Percentiles rank a stretch among this genome's conserved stretches.
Evolutionary conservation across 2,797 vertebrate genomes (phyloP).

Genomic region (Enteromius anoplus): DNA sequence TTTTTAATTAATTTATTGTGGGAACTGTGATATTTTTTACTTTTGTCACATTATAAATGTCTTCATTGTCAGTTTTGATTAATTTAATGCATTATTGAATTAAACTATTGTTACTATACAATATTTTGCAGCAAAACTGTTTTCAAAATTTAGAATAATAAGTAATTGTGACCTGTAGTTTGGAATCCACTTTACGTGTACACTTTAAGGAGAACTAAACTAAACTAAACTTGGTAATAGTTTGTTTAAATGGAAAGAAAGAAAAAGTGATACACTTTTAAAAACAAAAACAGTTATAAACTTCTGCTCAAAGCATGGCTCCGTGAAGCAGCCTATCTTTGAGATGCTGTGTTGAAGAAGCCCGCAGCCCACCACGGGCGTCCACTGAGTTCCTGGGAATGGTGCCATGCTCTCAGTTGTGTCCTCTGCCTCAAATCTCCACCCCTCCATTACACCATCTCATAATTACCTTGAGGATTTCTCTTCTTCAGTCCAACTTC

Average conservation of each 20-base stretch:
- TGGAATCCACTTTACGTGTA: neutral
- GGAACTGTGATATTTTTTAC: neutral
- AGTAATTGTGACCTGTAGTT: neutral
- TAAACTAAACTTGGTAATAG: neutral
- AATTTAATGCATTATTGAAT: neutral
- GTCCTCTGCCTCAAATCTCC: conserved; percentile 40
- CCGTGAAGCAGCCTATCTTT: neutral
- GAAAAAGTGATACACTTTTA: neutral
- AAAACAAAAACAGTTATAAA: neutral
- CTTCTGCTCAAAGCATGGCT: conserved; percentile 10
- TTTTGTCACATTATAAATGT: neutral
- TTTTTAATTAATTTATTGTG: neutral
- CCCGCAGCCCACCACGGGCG: conserved; percentile 57
- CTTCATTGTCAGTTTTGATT: neutral
- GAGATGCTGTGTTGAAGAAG: conserved; percentile 59
- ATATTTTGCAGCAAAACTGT: neutral
- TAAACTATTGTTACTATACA: neutral
- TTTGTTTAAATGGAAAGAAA: conserved; percentile 6
- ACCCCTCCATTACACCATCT: conserved; percentile 65
- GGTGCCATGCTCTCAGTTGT: conserved; percentile 65
- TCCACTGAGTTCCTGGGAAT: conserved; percentile 64
- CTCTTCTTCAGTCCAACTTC: conserved; percentile 65
- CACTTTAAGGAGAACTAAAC: neutral
- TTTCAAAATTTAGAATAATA: neutral
- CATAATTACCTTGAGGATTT: conserved; percentile 73